Percentiles rank a stretch among this genome's conserved stretches.
These are phyloP conservation scores for Spilogale gracilis DNA, from an alignment of 2,113 vertebrate genomes.

Conservation along the genomic window DNA sequence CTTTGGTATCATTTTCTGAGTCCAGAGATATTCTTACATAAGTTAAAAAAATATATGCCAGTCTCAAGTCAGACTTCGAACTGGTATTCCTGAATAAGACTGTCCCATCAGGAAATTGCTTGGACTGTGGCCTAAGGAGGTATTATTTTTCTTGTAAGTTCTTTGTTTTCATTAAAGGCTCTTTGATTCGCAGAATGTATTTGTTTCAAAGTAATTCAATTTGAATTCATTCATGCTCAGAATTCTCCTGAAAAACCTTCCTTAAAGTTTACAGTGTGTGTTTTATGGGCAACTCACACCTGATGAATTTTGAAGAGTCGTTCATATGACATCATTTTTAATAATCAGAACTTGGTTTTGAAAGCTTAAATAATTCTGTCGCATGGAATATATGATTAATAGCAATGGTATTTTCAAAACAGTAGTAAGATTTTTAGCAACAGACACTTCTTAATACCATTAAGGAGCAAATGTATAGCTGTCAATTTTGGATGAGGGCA, in stretches of 20 bases:
- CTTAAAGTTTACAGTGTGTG: slow-evolving; percentile 65
- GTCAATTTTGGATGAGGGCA: slow-evolving; percentile 3
- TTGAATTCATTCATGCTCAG: slow-evolving; percentile 87
- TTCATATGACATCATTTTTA: slow-evolving; percentile 85
- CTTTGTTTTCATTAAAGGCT: slow-evolving; percentile 86
- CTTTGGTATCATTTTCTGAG: slow-evolving; percentile 85
- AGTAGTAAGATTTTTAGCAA: neutral
- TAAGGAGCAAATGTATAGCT: slow-evolving; percentile 3
- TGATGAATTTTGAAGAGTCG: slow-evolving; percentile 91
- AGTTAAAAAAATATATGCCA: slow-evolving; percentile 82
- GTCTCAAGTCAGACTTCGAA: slow-evolving; percentile 74
- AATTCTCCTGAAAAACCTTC: slow-evolving; percentile 89
- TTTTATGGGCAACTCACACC: slow-evolving; percentile 87
- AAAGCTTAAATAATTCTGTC: slow-evolving; percentile 6
- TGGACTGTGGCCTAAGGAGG: slow-evolving; percentile 81
- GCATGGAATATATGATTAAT: slow-evolving; percentile 36
- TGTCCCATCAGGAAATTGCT: slow-evolving; percentile 83
- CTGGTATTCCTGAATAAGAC: slow-evolving; percentile 64
- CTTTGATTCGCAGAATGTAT: slow-evolving; percentile 89
- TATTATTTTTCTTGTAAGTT: slow-evolving; percentile 88
- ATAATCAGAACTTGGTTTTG: slow-evolving; percentile 27
- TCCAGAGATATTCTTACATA: slow-evolving; percentile 80
- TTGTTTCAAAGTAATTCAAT: slow-evolving; percentile 89
- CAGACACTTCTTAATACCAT: slow-evolving; percentile 28
- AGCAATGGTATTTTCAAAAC: slow-evolving; percentile 59